A percentile compares a stretch with the other conserved stretches of the same genome.
Evolutionary conservation across 2,888 invertebrate species (phyloP).

Genomic region (Platycnemis pennipes): DNA sequence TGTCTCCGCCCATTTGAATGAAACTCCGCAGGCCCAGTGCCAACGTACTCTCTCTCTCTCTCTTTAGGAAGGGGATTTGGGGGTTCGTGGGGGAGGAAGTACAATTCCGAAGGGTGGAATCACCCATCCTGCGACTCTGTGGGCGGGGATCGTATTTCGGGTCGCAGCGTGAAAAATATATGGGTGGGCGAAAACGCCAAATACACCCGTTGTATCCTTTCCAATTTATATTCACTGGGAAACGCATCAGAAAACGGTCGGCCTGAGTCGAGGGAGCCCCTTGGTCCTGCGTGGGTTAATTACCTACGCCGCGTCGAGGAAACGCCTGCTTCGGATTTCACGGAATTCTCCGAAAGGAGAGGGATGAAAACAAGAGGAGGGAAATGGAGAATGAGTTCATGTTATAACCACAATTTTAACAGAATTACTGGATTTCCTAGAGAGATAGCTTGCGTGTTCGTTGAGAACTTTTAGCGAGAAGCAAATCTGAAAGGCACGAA

Average conservation of each 20-base stretch:
- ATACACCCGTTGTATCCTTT: not conserved
- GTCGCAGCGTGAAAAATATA: not conserved
- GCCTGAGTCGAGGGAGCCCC: not conserved
- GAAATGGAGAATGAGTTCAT: not conserved
- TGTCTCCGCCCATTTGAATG: not conserved
- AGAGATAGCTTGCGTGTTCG: too few species aligned
- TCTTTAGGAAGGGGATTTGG: too few species aligned
- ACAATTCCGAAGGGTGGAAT: not conserved
- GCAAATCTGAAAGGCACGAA: too few species aligned
- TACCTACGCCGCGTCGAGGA: not conserved
- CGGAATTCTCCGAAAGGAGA: not conserved
- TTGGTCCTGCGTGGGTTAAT: not conserved
- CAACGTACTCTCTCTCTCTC: too few species aligned
- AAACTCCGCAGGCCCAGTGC: not conserved
- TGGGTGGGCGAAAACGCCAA: conserved; percentile 1
- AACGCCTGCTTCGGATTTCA: not conserved
- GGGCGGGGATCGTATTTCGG: not conserved
- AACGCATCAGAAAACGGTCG: not conserved
- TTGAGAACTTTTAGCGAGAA: too few species aligned
- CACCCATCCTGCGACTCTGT: not conserved
- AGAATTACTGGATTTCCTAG: not conserved
- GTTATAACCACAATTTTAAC: not conserved
- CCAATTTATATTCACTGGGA: not conserved
- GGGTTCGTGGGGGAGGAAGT: too few species aligned
- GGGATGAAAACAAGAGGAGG: not conserved